Evolutionary conservation across 2,797 vertebrate genomes (phyloP).

Genomic region (Bothrops alternatus): DNA sequence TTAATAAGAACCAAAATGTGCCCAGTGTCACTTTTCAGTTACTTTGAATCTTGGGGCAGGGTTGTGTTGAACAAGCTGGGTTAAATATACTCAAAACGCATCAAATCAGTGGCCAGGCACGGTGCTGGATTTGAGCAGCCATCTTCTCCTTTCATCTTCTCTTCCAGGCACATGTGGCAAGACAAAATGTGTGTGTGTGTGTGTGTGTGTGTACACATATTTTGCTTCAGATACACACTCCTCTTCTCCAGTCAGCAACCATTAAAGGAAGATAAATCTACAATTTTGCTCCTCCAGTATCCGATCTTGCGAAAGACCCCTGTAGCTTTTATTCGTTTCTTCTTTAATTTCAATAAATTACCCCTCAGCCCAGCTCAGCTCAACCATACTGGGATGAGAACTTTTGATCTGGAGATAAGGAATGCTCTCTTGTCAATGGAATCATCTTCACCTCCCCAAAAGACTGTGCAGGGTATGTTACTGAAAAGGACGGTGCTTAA

Average conservation of each 20-base stretch:
- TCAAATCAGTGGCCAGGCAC: slow-evolving; percentile 73
- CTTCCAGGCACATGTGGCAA: slow-evolving; percentile 52
- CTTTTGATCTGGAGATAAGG: slow-evolving; percentile 31
- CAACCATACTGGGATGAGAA: slow-evolving; percentile 39
- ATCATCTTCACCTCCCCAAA: neutral
- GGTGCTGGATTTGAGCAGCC: slow-evolving; percentile 45
- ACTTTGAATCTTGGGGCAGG: slow-evolving; percentile 87
- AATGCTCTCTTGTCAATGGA: slow-evolving; percentile 32
- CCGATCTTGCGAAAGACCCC: slow-evolving; percentile 40
- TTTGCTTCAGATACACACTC: slow-evolving; percentile 36
- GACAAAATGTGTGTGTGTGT: slow-evolving; percentile 55
- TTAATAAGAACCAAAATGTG: slow-evolving; percentile 99
- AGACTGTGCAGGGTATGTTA: neutral
- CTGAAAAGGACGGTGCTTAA: neutral
- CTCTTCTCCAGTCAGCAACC: slow-evolving; percentile 52
- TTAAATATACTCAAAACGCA: slow-evolving; percentile 79
- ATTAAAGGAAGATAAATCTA: slow-evolving; percentile 46
- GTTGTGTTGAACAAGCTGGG: slow-evolving; percentile 72
- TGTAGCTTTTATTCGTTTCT: slow-evolving; percentile 22
- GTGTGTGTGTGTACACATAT: neutral
- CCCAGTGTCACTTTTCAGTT: slow-evolving; percentile 96
- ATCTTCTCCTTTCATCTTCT: slow-evolving; percentile 52
- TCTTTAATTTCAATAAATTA: slow-evolving; percentile 40
- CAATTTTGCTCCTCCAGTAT: slow-evolving; percentile 45
- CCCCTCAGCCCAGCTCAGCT: slow-evolving; percentile 30